phyloP scores from a whole-genome alignment of 2,888 invertebrate genomes.

The Physocephala rufipes region DNA sequence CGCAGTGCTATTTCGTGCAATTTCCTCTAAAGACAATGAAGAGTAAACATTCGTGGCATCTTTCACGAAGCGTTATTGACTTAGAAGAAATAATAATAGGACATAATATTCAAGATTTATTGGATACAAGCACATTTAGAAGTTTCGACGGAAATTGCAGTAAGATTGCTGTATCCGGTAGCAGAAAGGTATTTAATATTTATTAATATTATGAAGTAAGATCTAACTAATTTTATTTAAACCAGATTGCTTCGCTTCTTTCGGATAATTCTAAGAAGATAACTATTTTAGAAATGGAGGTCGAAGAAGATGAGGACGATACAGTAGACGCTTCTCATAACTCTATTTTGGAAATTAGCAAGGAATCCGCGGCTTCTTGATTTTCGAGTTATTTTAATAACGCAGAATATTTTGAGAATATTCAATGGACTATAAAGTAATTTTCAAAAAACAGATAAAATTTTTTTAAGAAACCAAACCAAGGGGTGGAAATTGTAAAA shows the following conservation, averaged over 20 bases:
- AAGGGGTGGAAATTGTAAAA: too few relatives aligned
- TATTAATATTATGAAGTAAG: conserved; percentile 33
- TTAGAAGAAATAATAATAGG: conserved; percentile 57
- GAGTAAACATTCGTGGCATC: conserved; percentile 64
- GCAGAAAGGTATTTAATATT: conserved; percentile 64
- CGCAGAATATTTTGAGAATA: too few relatives aligned
- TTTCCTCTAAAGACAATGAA: conserved; percentile 62
- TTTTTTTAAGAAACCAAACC: too few relatives aligned
- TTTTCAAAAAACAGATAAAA: too few relatives aligned
- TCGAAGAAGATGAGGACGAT: conserved; percentile 89
- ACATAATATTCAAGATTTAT: conserved; percentile 68
- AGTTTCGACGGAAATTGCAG: conserved; percentile 74
- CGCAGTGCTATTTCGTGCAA: conserved; percentile 66
- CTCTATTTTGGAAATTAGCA: conserved; percentile 62
- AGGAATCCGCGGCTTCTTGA: conserved; percentile 55
- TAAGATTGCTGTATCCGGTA: conserved; percentile 84
- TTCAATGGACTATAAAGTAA: too few relatives aligned
- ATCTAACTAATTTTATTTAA: conserved; percentile 14
- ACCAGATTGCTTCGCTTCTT: conserved; percentile 80
- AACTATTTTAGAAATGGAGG: conserved; percentile 90
- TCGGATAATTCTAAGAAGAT: conserved; percentile 83
- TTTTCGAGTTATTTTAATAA: background rate
- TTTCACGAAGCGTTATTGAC: conserved; percentile 52
- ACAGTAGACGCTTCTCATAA: conserved; percentile 68
- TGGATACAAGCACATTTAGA: conserved; percentile 68